These are phyloP conservation scores for Drosophila nr. perissopoda DNA, from an alignment of 2,888 invertebrate genomes.

Conservation along the genomic window DNA sequence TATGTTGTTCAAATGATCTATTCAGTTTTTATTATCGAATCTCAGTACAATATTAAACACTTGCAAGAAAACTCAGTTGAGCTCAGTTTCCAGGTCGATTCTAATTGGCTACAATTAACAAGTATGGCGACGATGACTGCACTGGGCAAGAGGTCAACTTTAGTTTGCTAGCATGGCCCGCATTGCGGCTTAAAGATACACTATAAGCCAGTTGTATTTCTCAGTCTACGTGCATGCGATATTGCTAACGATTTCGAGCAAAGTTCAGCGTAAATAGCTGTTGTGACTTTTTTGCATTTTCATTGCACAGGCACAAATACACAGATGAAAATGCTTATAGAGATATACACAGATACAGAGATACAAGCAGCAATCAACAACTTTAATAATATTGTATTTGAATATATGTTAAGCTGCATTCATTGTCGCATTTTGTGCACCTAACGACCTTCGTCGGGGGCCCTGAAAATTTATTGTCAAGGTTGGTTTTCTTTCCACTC, in stretches of 20 bases:
- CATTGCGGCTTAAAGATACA: slow-evolving; percentile 35
- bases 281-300: slow-evolving; percentile 60
- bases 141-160: slow-evolving; percentile 64
- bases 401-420: slow-evolving; percentile 62
- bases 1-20: slow-evolving; percentile 4
- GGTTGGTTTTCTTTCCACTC: slow-evolving; percentile 62
- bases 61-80: slow-evolving; percentile 1
- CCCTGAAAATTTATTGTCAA: slow-evolving; percentile 78
- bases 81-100: slow-evolving; percentile 24
- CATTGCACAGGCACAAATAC: slow-evolving; percentile 43
- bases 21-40: slow-evolving; percentile 13
- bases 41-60: slow-evolving; percentile 21
- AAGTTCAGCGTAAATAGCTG: slow-evolving; percentile 70
- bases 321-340: slow-evolving; percentile 11
- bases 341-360: not conserved
- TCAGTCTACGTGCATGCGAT: slow-evolving; percentile 14
- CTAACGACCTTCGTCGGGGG: slow-evolving; percentile 64
- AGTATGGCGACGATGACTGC: slow-evolving; percentile 31
- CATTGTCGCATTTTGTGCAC: slow-evolving; percentile 68
- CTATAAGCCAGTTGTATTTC: slow-evolving; percentile 19
- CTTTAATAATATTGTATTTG: slow-evolving; percentile 49
- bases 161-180: slow-evolving; percentile 41
- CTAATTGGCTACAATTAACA: slow-evolving; percentile 49
- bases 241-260: slow-evolving; percentile 58
- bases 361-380: slow-evolving; percentile 11